Evolutionary conservation across 2,888 invertebrate genomes (phyloP).

Genomic region (Drosophila koepferae): DNA sequence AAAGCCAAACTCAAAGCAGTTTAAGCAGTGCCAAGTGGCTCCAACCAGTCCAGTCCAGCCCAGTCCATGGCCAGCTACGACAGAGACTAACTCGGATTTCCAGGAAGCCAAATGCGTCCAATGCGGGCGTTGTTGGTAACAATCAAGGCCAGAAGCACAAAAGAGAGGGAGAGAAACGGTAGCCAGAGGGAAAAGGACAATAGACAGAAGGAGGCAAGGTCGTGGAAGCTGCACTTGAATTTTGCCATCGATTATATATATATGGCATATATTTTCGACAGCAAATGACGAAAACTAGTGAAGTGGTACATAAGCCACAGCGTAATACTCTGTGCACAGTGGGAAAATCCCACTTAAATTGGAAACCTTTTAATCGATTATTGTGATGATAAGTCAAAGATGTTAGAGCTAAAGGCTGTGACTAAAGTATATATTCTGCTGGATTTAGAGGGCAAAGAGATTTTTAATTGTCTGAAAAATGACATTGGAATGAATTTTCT

Average conservation of each 20-base stretch:
- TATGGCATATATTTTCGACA: constrained; percentile 36
- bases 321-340: not conserved
- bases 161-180: not conserved
- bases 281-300: constrained; percentile 13
- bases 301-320: not conserved
- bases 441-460: not conserved
- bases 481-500: too few species aligned
- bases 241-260: constrained; percentile 16
- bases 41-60: constrained; percentile 35
- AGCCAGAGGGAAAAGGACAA: not conserved
- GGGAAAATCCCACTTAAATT: not conserved
- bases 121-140: constrained; percentile 4
- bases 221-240: constrained; percentile 34
- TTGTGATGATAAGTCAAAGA: not conserved
- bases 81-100: constrained; percentile 35
- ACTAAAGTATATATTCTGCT: not conserved
- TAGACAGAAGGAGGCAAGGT: not conserved
- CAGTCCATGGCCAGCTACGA: constrained; percentile 9
- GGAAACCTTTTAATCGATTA: not conserved
- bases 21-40: constrained; percentile 43
- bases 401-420: not conserved
- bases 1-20: constrained; percentile 12
- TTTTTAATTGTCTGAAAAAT: too few species aligned
- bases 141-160: constrained; percentile 42
- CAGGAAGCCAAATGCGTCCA: constrained; percentile 24